Conservation (phyloP, 2,113 vertebrate genomes). For the Albula glossodonta region DNA sequence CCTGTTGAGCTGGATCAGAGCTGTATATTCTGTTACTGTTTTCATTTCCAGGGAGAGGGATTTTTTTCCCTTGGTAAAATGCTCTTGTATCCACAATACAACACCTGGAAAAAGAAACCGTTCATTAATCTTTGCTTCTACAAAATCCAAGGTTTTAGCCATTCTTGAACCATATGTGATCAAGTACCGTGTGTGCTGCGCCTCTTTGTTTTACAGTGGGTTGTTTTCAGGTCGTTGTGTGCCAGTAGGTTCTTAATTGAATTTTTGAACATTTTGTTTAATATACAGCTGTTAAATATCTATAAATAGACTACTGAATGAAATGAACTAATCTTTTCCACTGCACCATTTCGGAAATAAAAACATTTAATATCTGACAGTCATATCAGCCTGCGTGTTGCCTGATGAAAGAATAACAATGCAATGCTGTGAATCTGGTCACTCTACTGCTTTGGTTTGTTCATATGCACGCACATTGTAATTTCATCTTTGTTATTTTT, state of each 20-base stretch:
- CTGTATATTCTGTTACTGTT: conserved; percentile 72
- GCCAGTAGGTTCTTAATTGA: conserved; percentile 70
- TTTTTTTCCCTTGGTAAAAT: conserved; percentile 67
- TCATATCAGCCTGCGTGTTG: conserved; percentile 50
- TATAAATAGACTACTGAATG: conserved; percentile 66
- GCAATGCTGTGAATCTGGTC: conserved; percentile 49
- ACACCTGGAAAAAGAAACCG: conserved; percentile 78
- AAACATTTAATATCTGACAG: conserved; percentile 46
- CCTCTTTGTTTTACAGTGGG: conserved; percentile 63
- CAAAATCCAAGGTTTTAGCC: conserved; percentile 64
- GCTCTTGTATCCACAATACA: conserved; percentile 76
- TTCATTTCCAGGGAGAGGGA: conserved; percentile 68
- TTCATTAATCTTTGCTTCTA: conserved; percentile 67
- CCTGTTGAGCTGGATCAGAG: conserved; percentile 58
- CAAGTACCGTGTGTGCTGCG: conserved; percentile 52
- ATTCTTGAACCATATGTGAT: conserved; percentile 62
- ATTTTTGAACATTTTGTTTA: conserved; percentile 71
- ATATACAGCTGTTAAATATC: conserved; percentile 66
- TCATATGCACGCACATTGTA: not conserved
- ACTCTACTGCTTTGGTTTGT: conserved; percentile 11
- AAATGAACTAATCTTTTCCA: conserved; percentile 71
- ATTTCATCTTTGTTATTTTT: not conserved
- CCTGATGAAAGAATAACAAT: conserved; percentile 58
- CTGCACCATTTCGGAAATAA: conserved; percentile 44
- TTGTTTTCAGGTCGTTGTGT: conserved; percentile 72